phyloP scores from a whole-genome alignment of 2,113 vertebrate species.

The Zootoca vivipara region DNA sequence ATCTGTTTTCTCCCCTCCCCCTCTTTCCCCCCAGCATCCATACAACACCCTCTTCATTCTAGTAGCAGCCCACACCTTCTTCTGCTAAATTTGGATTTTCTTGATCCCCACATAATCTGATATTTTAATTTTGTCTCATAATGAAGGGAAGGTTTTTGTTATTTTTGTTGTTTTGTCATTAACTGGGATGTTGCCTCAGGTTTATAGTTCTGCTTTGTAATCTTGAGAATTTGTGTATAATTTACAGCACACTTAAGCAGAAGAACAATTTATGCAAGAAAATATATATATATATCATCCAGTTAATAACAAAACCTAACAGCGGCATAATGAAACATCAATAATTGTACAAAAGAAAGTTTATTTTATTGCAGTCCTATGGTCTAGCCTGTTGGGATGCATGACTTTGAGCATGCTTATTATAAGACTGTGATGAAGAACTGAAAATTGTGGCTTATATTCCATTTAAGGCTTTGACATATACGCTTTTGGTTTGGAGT shows the following conservation, averaged over 20 bases:
- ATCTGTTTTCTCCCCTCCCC: neutral
- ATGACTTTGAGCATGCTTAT: neutral
- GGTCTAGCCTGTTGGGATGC: neutral
- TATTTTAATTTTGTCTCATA: neutral
- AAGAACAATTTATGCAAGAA: neutral
- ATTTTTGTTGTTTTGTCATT: neutral
- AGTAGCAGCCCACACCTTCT: too few relatives aligned
- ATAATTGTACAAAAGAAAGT: neutral
- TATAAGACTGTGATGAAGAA: neutral
- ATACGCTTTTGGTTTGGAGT: neutral
- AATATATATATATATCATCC: neutral
- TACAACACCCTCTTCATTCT: too few relatives aligned
- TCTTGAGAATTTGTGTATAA: neutral
- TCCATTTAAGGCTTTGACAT: neutral
- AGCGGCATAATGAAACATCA: conserved; percentile 15
- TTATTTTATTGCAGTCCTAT: neutral
- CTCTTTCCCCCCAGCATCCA: too few relatives aligned
- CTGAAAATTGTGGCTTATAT: neutral
- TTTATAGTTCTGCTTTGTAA: neutral
- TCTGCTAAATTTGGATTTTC: too few relatives aligned
- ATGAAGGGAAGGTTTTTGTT: neutral
- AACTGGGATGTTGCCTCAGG: neutral
- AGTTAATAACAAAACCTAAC: conserved; percentile 2
- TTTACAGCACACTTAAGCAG: neutral
- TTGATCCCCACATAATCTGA: neutral